Percentiles rank a stretch among this genome's conserved stretches.
These are phyloP conservation scores for Plusia festucae DNA, from an alignment of 2,888 invertebrate genomes.

Conservation along the genomic window DNA sequence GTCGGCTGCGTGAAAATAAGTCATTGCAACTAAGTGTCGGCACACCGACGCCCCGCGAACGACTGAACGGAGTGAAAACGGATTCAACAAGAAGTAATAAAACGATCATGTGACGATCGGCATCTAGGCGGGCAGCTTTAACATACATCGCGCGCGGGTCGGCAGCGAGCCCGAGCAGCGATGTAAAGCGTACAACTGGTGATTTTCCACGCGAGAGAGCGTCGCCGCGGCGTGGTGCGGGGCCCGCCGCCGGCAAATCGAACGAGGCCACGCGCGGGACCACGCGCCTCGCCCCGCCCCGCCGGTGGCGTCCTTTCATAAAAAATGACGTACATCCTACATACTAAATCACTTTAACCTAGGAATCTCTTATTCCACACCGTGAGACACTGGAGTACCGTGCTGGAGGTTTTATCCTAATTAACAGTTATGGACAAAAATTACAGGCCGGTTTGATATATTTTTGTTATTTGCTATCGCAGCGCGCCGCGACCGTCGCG, in stretches of 20 bases:
- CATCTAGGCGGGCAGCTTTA: conserved; percentile 64
- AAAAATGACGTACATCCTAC: conserved; percentile 85
- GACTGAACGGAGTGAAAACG: conserved; percentile 74
- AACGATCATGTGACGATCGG: conserved; percentile 70
- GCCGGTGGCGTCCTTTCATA: conserved; percentile 80
- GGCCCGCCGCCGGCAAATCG: conserved; percentile 83
- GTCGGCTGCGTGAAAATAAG: conserved; percentile 50
- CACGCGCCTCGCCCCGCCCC: conserved; percentile 69
- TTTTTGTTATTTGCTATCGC: conserved; percentile 73
- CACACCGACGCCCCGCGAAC: conserved; percentile 71
- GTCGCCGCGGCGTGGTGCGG: conserved; percentile 79
- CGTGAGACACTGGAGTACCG: conserved; percentile 84
- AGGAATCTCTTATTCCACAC: conserved; percentile 87
- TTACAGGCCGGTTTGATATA: conserved; percentile 80
- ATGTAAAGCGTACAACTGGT: conserved; percentile 76
- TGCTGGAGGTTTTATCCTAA: conserved; percentile 82
- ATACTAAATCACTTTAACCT: conserved; percentile 86
- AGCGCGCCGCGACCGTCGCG: conserved; percentile 78
- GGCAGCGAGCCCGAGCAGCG: conserved; percentile 63
- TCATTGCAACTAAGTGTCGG: conserved; percentile 37
- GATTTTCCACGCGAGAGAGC: conserved; percentile 78
- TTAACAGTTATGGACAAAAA: conserved; percentile 85
- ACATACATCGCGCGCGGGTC: conserved; percentile 69
- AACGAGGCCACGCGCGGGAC: conserved; percentile 85
- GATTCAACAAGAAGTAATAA: conserved; percentile 77